Evolutionary conservation across 2,888 invertebrate genomes (phyloP), one percentile per base, ranked within the genome.

Genomic region (Tribolium freemani): DNA sequence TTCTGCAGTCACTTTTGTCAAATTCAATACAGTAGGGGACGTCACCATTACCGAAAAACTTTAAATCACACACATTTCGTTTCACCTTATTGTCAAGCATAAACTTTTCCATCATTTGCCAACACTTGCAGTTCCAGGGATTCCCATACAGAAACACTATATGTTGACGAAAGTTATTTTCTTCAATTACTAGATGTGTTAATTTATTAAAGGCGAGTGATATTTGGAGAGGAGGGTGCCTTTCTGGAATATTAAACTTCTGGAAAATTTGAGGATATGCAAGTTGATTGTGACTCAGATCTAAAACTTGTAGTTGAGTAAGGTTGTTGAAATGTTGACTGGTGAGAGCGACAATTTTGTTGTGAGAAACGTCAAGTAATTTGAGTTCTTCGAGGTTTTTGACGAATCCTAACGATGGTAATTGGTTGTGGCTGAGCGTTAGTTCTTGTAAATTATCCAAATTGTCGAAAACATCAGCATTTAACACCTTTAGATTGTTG

Each of bases 391-490:
- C 6, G 9, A 45, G 5, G 21, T 60, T 60, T 26, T 54, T 54
- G 10, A 26, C 5, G 54, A 21, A 54, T 26, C 26, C 54, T 21
- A 30, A 54, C 3, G 50, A 31, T 8, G 10, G 0, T 2, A 63
- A 4, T 51, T n/a, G 21, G 38, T 63, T 63, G 51, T 63, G 51
- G 16, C 63, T 63, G 5, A 63, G 3, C 2, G 26, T 48, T 2
- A 63, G 51, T 13, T 63, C 63, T 51, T 51, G 51, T 9, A 63
- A 13, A 16, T 51, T 50, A 1, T n/a, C 9, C n/a, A 63, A 16
- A 16, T 63, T 63, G 5, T 51, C 30, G 9, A 63, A 51, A 13
- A 63, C 48, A 10, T 11, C 16, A 26, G 13, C 31, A n/a, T 38
- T 31, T 6, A 51, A 51, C 30, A n/a, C 6, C 4, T 16, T 6